A percentile compares a stretch with the other conserved stretches of the same genome.
These are phyloP conservation scores for Synanthedon tipuliformis DNA, from an alignment of 2,888 invertebrate genomes.

Conservation along the genomic window DNA sequence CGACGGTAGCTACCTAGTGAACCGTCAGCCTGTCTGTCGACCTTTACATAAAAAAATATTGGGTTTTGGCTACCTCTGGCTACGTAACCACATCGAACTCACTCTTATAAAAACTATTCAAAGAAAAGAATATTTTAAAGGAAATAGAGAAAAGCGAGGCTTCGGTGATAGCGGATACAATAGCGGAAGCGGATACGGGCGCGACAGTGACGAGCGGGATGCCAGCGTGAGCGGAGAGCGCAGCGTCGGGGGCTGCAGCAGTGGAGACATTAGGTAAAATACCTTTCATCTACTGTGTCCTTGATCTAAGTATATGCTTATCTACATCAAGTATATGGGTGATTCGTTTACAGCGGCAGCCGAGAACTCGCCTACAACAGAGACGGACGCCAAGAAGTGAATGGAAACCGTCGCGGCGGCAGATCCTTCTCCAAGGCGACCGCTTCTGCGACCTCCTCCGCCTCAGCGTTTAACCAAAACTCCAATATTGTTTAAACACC, in stretches of 20 bases:
- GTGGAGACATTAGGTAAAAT: constrained; percentile 14
- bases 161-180: constrained; percentile 21
- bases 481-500: not conserved
- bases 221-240: constrained; percentile 27
- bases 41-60: too few species aligned
- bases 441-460: constrained; percentile 24
- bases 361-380: constrained; percentile 25
- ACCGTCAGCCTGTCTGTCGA: too few species aligned
- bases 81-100: too few species aligned
- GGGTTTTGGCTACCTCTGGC: too few species aligned
- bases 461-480: constrained; percentile 6
- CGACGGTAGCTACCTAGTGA: too few species aligned
- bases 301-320: not conserved
- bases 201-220: constrained; percentile 31
- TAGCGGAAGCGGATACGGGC: constrained; percentile 12
- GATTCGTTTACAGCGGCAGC: constrained; percentile 17
- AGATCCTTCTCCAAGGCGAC: constrained; percentile 21
- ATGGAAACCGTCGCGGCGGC: constrained; percentile 16
- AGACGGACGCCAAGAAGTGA: constrained; percentile 14
- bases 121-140: constrained; percentile 5
- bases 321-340: not conserved
- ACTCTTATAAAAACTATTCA: too few species aligned
- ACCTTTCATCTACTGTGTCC: not conserved
- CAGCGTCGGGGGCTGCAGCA: constrained; percentile 13
- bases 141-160: constrained; percentile 24